Evolutionary conservation across 2,797 vertebrate genomes (phyloP).

Genomic region (Anniella stebbinsi): DNA sequence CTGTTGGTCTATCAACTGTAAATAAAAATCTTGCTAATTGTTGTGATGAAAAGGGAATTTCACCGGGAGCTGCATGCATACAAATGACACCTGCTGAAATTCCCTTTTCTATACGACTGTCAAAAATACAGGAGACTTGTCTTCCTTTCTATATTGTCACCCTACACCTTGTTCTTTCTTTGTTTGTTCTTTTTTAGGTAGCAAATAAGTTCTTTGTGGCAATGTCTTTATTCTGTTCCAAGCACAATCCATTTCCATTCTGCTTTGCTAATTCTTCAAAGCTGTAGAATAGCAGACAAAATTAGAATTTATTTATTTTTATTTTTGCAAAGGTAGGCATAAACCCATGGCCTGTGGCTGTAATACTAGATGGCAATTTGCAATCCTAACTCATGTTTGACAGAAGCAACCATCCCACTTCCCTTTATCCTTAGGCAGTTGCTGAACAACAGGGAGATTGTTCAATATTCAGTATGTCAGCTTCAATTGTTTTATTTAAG

Average conservation of each 20-base stretch:
- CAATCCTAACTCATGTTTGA: background rate
- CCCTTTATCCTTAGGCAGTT: background rate
- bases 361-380: background rate
- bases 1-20: too few relatives aligned
- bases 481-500: constrained; percentile 8
- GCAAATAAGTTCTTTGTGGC: background rate
- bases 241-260: background rate
- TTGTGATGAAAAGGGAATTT: too few relatives aligned
- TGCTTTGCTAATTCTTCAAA: background rate
- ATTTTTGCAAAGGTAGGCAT: background rate
- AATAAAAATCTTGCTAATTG: too few relatives aligned
- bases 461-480: background rate
- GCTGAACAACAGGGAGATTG: background rate
- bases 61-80: too few relatives aligned
- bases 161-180: too few relatives aligned
- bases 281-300: background rate
- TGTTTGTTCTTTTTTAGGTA: background rate
- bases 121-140: too few relatives aligned
- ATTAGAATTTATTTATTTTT: background rate
- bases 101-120: too few relatives aligned
- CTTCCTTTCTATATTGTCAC: too few relatives aligned
- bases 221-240: background rate
- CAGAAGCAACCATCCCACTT: background rate
- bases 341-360: background rate
- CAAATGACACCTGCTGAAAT: too few relatives aligned